Evolutionary conservation across 2,888 invertebrate species (phyloP).

Genomic region (Drosophila pullipes): DNA sequence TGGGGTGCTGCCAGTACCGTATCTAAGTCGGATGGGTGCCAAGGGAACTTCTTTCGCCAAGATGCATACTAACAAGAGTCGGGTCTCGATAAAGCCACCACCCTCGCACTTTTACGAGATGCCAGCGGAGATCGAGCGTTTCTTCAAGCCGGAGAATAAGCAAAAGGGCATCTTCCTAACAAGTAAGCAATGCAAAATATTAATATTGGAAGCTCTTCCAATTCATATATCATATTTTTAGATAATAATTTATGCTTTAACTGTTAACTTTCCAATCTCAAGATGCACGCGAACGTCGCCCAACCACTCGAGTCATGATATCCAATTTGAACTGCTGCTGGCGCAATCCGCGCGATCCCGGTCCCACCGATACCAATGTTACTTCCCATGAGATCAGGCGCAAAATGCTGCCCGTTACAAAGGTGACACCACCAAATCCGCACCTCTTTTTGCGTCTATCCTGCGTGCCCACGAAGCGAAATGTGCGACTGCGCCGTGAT

Average conservation of each 20-base stretch:
- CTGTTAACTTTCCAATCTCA: background rate
- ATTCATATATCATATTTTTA: background rate
- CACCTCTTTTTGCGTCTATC: constrained; percentile 65
- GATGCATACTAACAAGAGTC: constrained; percentile 45
- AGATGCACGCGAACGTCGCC: constrained; percentile 78
- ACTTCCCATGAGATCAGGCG: constrained; percentile 16
- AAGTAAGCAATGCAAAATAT: constrained; percentile 57
- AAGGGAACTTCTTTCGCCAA: constrained; percentile 72
- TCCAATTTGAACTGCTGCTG: constrained; percentile 60
- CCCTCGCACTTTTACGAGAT: constrained; percentile 57
- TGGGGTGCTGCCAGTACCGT: constrained; percentile 54
- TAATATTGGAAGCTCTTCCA: background rate
- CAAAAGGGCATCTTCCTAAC: constrained; percentile 76
- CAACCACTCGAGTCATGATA: constrained; percentile 71
- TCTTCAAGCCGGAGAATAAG: constrained; percentile 52
- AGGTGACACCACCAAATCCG: constrained; percentile 33
- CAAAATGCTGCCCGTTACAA: constrained; percentile 22
- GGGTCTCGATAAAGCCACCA: constrained; percentile 41
- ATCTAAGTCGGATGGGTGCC: constrained; percentile 43
- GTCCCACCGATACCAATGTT: constrained; percentile 67
- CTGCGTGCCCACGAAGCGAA: constrained; percentile 65
- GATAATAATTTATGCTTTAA: background rate
- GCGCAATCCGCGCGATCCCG: constrained; percentile 74
- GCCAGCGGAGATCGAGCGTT: constrained; percentile 53
- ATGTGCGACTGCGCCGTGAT: constrained; percentile 24